phyloP scores from a whole-genome alignment of 2,888 invertebrate species.

The Epicampocera succincta region DNA sequence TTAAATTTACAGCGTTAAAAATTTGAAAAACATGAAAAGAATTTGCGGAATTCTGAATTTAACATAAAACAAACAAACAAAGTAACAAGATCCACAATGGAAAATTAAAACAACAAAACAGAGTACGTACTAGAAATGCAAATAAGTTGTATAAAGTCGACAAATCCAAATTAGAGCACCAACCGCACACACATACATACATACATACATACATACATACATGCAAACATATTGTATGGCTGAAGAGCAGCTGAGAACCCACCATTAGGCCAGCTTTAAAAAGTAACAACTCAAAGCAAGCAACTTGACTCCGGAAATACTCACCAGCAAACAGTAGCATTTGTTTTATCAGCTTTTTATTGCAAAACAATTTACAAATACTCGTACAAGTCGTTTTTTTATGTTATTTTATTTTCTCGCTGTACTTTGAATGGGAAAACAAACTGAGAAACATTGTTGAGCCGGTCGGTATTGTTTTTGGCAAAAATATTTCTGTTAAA shows the following conservation, averaged over 20 bases:
- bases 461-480: too few species aligned
- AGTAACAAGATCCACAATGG: constrained; percentile 8
- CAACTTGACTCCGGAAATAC: constrained; percentile 61
- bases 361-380: constrained; percentile 11
- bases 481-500: too few species aligned
- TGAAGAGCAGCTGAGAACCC: constrained; percentile 26
- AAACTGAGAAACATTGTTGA: constrained; percentile 22
- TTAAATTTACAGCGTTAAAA: background rate
- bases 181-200: background rate
- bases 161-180: constrained; percentile 8
- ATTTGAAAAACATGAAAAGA: background rate
- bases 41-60: constrained; percentile 32
- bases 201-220: too few species aligned
- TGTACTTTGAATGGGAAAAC: constrained; percentile 4
- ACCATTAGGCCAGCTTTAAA: background rate
- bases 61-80: constrained; percentile 28
- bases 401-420: constrained; percentile 9
- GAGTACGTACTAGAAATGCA: background rate
- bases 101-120: constrained; percentile 10
- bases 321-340: constrained; percentile 41
- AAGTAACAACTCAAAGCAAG: constrained; percentile 37
- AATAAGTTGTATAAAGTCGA: constrained; percentile 36
- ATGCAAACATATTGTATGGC: too few species aligned
- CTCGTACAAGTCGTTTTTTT: background rate
- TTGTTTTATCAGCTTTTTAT: constrained; percentile 37